Base-by-base conservation (phyloP, 2,797 vertebrate genomes). In the Neopelma chrysocephalum region DNA sequence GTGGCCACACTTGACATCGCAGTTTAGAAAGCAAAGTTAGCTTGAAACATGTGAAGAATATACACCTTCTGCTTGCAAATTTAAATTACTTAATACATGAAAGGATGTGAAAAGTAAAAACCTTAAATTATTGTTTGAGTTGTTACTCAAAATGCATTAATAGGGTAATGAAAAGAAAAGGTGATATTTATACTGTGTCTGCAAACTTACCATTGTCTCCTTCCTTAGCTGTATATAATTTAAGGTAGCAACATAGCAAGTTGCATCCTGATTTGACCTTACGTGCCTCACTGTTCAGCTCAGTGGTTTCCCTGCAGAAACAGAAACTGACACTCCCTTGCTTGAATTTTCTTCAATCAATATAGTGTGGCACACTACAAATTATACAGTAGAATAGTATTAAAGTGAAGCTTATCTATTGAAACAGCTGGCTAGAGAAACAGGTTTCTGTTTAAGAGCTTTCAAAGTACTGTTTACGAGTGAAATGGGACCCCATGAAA, bases 341-440 rank as follows among this genome's bases (percentile, higher is more conserved):
- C 88, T 96, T 96, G 95, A 94, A 92, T 95, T 94, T 96, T 96
- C 94, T 96, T 97, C 96, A 98, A 98, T 99, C 99, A 98, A 98
- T 99, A 98, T 72, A 95, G 94, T 79, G 95, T 98, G 98, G 98
- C 97, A 97, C 97, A 97, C 94, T 97, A 98, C 98, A 98, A 98
- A 98, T 98, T 98, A 98, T 97, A 97, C 92, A 60, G 96, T 89
- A 97, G 96, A 96, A 58, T 12, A 22, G 34, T 95, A 92, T 96
- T 97, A 96, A 96, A 93, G 94, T 91, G 95, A 95, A 97, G 94
- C 96, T 43, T 86, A 93, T 92, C 84, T 95, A 70, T 91, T 97
- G 91, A 92, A 96, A 96, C 70, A 96, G 70, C 82, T 94, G 91
- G 94, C 94, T 91, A 82, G 70, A 93, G 81, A 95, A 95, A 91